Conservation (phyloP, 2,113 vertebrate genomes). For the Trogon surrucura region DNA sequence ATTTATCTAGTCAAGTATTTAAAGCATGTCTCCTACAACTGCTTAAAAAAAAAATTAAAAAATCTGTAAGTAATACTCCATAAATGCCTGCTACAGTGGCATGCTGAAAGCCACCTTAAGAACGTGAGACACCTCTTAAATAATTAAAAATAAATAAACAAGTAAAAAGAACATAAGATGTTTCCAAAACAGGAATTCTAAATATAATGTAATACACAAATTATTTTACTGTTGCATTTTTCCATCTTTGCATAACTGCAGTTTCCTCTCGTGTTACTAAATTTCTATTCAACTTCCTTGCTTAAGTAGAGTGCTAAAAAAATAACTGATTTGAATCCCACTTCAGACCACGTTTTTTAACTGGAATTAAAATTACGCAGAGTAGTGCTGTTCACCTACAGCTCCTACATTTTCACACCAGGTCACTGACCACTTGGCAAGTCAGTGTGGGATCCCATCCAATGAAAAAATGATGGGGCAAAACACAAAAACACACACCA, state of each 20-base stretch:
- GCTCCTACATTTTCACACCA: neutral
- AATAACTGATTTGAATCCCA: neutral
- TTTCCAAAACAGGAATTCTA: neutral
- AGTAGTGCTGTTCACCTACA: neutral
- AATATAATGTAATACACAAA: neutral
- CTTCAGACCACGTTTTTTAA: neutral
- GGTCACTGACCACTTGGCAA: neutral
- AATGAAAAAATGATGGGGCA: neutral
- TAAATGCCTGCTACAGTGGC: neutral
- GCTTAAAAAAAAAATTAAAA: neutral
- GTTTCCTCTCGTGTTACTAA: neutral
- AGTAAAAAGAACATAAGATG: neutral
- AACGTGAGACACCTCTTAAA: fast-evolving
- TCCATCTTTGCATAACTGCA: neutral
- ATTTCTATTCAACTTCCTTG: neutral
- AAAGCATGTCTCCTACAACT: neutral
- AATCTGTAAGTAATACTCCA: neutral
- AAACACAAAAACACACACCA: neutral
- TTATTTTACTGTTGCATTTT: neutral
- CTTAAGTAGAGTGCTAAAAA: neutral
- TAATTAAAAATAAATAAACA: neutral
- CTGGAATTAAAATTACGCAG: neutral
- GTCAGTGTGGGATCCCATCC: neutral
- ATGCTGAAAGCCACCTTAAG: neutral
- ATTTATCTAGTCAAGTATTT: neutral